Evolutionary conservation across 2,888 invertebrate genomes (phyloP).

Genomic region (Lycaena phlaeas): DNA sequence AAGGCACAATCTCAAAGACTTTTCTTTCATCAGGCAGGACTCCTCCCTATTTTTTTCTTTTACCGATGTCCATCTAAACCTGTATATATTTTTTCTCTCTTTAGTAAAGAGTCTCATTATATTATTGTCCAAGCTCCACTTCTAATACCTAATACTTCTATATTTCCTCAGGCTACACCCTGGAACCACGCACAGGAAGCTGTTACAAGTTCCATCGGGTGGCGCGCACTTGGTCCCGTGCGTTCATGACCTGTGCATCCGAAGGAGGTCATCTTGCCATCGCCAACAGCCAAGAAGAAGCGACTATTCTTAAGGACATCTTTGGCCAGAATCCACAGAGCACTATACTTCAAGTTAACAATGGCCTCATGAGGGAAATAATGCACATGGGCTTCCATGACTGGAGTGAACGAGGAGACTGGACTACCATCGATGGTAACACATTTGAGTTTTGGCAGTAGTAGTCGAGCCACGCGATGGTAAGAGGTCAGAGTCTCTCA

Average conservation of each 20-base stretch:
- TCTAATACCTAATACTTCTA: too few relatives aligned
- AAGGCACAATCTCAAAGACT: too few relatives aligned
- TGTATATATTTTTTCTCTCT: too few relatives aligned
- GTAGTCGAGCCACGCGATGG: too few relatives aligned
- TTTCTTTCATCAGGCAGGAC: too few relatives aligned
- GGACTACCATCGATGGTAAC: slow-evolving; percentile 15
- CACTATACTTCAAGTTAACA: slow-evolving; percentile 7
- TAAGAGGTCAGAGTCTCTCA: too few relatives aligned
- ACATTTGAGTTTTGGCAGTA: too few relatives aligned
- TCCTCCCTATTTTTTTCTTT: too few relatives aligned
- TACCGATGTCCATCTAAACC: too few relatives aligned
- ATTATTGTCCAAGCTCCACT: too few relatives aligned
- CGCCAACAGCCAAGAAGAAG: slow-evolving; percentile 24
- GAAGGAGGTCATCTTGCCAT: slow-evolving; percentile 24
- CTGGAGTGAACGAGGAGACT: slow-evolving; percentile 11
- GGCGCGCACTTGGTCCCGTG: slow-evolving; percentile 23
- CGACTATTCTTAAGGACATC: slow-evolving; percentile 21
- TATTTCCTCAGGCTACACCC: slow-evolving; percentile 19
- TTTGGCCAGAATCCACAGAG: slow-evolving; percentile 17
- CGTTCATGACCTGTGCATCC: slow-evolving; percentile 24
- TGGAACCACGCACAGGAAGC: slow-evolving; percentile 19
- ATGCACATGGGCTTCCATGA: slow-evolving; percentile 12
- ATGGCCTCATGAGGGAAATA: not conserved
- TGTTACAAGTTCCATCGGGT: slow-evolving; percentile 25
- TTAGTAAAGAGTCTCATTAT: too few relatives aligned